phyloP scores from a whole-genome alignment of 2,888 invertebrate species.

The Temnothorax rugatulus region DNA sequence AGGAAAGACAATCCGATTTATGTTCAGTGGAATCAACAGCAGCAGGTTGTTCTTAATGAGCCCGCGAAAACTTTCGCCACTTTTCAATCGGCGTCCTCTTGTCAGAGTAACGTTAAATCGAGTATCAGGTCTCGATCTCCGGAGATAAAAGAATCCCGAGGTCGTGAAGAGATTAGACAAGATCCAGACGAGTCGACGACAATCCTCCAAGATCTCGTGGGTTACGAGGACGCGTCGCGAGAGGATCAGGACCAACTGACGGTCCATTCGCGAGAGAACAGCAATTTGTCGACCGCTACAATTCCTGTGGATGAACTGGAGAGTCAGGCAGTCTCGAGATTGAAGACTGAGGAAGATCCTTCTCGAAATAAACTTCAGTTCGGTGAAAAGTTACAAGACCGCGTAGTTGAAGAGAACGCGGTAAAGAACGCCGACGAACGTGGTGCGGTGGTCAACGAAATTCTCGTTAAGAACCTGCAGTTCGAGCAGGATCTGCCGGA shows the following conservation, averaged over 20 bases:
- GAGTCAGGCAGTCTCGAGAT: slow-evolving; percentile 54
- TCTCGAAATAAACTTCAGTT: slow-evolving; percentile 37
- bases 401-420: slow-evolving; percentile 14
- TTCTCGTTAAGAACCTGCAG: slow-evolving; percentile 80
- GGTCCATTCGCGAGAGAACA: slow-evolving; percentile 71
- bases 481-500: slow-evolving; percentile 80
- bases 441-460: slow-evolving; percentile 77
- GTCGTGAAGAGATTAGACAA: slow-evolving; percentile 44
- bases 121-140: slow-evolving; percentile 36
- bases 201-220: slow-evolving; percentile 63
- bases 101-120: slow-evolving; percentile 43
- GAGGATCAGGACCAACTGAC: slow-evolving; percentile 34
- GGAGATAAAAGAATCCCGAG: slow-evolving; percentile 46
- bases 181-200: slow-evolving; percentile 49
- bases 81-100: slow-evolving; percentile 68
- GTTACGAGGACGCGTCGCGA: slow-evolving; percentile 44
- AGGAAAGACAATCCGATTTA: slow-evolving; percentile 57
- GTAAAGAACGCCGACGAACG: slow-evolving; percentile 61
- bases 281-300: slow-evolving; percentile 70
- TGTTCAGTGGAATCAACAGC: slow-evolving; percentile 66
- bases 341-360: slow-evolving; percentile 63
- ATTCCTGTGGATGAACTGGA: slow-evolving; percentile 71
- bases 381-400: neutral
- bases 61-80: slow-evolving; percentile 74
- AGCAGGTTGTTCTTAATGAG: slow-evolving; percentile 62